Percentiles rank a stretch among this genome's conserved stretches.
phyloP scores from a whole-genome alignment of 2,113 vertebrate genomes.

The Antechinus stuartii region DNA sequence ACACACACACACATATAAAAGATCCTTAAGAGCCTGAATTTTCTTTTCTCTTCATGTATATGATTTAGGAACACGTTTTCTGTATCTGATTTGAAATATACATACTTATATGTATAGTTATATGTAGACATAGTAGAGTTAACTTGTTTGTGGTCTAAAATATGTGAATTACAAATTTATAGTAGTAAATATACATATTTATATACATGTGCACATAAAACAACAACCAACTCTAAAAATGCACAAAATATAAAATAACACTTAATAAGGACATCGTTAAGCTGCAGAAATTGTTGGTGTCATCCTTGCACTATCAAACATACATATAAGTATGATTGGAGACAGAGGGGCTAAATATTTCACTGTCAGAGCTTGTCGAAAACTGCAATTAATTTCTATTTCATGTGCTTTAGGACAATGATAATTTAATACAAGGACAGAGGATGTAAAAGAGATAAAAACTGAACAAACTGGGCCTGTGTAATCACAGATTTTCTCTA shows the following conservation, averaged over 20 bases:
- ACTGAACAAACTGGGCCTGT: conserved; percentile 84
- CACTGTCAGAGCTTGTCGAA: conserved; percentile 92
- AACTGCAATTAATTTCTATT: conserved; percentile 93
- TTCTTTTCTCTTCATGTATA: background rate
- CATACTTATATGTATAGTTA: background rate
- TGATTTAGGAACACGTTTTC: background rate
- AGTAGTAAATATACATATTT: background rate
- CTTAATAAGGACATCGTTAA: conserved; percentile 78
- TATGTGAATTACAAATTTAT: conserved; percentile 16
- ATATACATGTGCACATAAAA: background rate
- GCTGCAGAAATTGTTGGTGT: conserved; percentile 82
- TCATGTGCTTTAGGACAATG: conserved; percentile 90
- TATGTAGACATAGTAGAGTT: background rate
- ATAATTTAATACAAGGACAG: conserved; percentile 92
- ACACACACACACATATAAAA: background rate
- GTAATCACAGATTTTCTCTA: conserved; percentile 87
- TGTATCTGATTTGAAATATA: background rate
- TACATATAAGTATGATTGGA: conserved; percentile 92
- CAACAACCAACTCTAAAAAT: conserved; percentile 61
- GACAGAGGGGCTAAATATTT: conserved; percentile 96
- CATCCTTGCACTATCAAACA: conserved; percentile 86
- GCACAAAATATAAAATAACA: conserved; percentile 64
- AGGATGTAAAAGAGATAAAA: conserved; percentile 89
- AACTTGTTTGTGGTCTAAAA: conserved; percentile 34
- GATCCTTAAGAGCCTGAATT: background rate